Base-by-base conservation (phyloP, 2,888 invertebrate genomes). In the Chromoteleia sp. region DNA sequence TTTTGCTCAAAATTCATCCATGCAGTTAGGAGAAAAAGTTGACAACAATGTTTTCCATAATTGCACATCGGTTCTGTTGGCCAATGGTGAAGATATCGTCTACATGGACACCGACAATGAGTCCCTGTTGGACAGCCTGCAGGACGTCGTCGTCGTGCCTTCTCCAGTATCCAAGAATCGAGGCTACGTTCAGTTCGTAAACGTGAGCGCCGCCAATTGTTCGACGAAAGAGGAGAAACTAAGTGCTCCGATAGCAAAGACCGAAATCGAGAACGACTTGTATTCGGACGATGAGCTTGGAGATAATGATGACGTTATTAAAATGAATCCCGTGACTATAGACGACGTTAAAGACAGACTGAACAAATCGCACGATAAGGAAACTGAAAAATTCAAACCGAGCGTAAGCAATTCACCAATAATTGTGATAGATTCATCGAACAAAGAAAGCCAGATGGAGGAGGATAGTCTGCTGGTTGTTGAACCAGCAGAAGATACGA, bases 61-160 rank as follows among this genome's bases (percentile, higher is more conserved):
- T 52, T 90, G 89, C 21, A 88, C 89, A 2, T 91, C 91, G 2
- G 89, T 91, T 17, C 85, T 91, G 7, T 84, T 92, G 19, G 87
- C 88, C 0, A 89, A 89, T 15, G 95, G 96, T 59, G 96, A 96
- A 84, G 95, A 96, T 87, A 95, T 97, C 83, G 97, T 97, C 88
- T 97, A 96, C 88, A 97, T 96, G 93, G 97, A 97, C 88, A 96
- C 96, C 0, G 97, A 96, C 0, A 96, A 96, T 0, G 96, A 96
- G 87, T 96, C 96, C n/a, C 94, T 95, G 15, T 94, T 95, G 12
- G 96, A 95, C 85, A 94, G 93, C 10, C 92, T 93, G 33, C 90
- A 92, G 58, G 93, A 94, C 2, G 92, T 41, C 0, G 92, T 21
- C 0, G 39, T 93, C 30, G 92, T 93, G 0, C 94, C 94, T 78